Percentiles rank a stretch among this genome's conserved stretches.
Evolutionary conservation across 2,113 vertebrate species (phyloP).

Genomic region (Ploceus nigricollis): DNA sequence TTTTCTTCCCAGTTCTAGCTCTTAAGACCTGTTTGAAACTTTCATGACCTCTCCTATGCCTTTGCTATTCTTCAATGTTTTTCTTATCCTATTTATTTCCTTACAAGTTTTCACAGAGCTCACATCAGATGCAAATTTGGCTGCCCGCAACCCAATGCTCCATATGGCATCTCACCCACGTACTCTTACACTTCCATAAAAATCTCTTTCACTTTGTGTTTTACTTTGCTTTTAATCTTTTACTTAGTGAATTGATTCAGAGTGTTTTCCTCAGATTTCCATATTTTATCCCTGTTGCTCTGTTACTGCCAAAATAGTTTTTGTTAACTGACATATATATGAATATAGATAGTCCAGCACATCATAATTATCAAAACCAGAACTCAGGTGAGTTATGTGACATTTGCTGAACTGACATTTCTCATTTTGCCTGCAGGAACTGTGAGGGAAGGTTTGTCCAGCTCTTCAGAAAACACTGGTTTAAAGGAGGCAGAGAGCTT

Average conservation of each 20-base stretch:
- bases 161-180: background rate
- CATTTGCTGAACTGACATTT: background rate
- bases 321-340: background rate
- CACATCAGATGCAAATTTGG: background rate
- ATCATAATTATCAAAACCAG: background rate
- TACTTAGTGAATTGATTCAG: background rate
- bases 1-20: background rate
- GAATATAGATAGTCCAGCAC: background rate
- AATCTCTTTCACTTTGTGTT: background rate
- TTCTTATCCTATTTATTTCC: constrained; percentile 15
- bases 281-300: background rate
- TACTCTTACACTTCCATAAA: background rate
- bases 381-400: background rate
- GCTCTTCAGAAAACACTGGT: background rate
- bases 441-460: background rate
- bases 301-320: background rate
- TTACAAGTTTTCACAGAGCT: background rate
- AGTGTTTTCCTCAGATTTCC: background rate
- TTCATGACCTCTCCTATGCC: background rate
- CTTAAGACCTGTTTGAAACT: background rate
- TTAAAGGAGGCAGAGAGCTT: background rate
- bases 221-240: constrained; percentile 12
- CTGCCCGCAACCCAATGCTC: background rate
- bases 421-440: background rate
- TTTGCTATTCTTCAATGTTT: background rate